A percentile compares a stretch with the other conserved stretches of the same genome.
Evolutionary conservation across 2,888 invertebrate genomes (phyloP).

Genomic region (Oegoconia quadripuncta): DNA sequence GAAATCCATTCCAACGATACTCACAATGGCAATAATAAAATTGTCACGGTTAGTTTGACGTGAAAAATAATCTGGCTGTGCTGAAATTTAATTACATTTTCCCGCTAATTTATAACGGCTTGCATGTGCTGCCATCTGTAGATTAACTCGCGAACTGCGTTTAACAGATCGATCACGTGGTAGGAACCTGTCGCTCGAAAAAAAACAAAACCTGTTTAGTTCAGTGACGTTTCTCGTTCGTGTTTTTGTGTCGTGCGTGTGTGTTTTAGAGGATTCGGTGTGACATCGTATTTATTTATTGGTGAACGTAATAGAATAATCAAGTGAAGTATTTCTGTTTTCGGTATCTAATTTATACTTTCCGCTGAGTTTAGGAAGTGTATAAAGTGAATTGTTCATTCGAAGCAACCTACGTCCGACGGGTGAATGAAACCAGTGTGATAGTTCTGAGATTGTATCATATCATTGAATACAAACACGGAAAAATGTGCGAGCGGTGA

Average conservation of each 20-base stretch:
- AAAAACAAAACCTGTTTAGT: conserved; percentile 68
- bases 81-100: conserved; percentile 35
- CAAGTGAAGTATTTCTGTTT: no score
- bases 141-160: conserved; percentile 29
- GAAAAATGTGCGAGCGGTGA: conserved; percentile 52
- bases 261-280: conserved; percentile 23
- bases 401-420: conserved; percentile 16
- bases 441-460: conserved; percentile 32
- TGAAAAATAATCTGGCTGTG: conserved; percentile 27
- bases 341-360: background rate
- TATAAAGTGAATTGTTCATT: conserved; percentile 11
- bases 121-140: conserved; percentile 46
- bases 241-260: conserved; percentile 64
- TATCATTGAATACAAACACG: conserved; percentile 46
- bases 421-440: conserved; percentile 37
- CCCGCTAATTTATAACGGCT: conserved; percentile 14
- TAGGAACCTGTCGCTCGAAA: conserved; percentile 34
- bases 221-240: conserved; percentile 55
- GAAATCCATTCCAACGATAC: conserved; percentile 40
- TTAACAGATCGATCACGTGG: conserved; percentile 53
- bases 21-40: conserved; percentile 44
- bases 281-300: background rate
- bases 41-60: conserved; percentile 51
- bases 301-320: background rate
- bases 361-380: background rate